Evolutionary conservation across 2,888 invertebrate genomes (phyloP).

Genomic region (Stenchaetothrips biformis): DNA sequence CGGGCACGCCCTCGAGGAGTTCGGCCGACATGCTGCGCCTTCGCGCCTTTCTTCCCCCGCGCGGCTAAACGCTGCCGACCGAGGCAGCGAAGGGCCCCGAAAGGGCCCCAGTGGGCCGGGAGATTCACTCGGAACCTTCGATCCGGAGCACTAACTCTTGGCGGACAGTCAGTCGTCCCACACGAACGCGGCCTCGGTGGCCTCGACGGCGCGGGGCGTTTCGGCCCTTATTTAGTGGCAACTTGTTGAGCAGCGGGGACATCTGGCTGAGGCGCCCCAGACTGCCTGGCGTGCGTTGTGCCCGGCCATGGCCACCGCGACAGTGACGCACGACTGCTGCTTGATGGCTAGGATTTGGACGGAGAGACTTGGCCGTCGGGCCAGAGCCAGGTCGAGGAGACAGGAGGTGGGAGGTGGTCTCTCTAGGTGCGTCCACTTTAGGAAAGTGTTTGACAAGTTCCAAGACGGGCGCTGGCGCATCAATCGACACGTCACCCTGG

Average conservation of each 20-base stretch:
- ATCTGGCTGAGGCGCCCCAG: background rate
- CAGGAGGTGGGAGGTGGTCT: no score
- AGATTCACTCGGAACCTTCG: slow-evolving; percentile 18
- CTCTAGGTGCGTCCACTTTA: no score
- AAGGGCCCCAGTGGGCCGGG: background rate
- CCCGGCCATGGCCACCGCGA: no score
- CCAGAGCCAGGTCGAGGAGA: no score
- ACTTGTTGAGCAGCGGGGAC: background rate
- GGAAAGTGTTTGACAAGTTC: no score
- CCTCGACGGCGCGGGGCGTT: background rate
- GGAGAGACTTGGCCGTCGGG: no score
- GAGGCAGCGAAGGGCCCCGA: background rate
- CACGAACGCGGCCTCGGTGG: background rate
- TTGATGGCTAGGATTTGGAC: no score
- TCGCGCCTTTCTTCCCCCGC: background rate
- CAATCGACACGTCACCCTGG: no score
- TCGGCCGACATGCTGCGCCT: background rate
- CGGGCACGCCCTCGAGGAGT: background rate
- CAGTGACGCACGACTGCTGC: no score
- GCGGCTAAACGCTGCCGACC: background rate
- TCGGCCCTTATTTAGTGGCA: background rate
- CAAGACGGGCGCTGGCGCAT: no score
- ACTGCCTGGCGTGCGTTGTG: background rate
- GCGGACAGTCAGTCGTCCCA: background rate
- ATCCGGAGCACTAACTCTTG: background rate